phyloP scores from a whole-genome alignment of 2,888 invertebrate species.

The Tipula lateralis region DNA sequence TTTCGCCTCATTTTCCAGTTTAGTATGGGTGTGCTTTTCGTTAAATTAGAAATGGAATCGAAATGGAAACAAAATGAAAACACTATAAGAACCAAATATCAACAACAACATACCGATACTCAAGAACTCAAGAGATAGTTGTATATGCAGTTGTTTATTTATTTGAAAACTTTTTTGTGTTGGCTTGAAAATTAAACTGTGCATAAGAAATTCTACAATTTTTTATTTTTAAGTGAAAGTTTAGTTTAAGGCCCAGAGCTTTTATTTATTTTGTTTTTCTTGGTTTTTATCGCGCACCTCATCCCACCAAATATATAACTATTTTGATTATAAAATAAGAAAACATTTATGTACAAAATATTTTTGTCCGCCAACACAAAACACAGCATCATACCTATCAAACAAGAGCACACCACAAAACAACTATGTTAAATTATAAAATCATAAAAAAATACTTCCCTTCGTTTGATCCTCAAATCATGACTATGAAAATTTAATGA shows the following conservation, averaged over 20 bases:
- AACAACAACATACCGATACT: too few species aligned
- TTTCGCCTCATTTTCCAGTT: background rate
- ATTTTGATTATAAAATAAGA: background rate
- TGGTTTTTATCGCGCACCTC: background rate
- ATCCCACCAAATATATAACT: background rate
- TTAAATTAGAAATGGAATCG: background rate
- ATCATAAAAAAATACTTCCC: background rate
- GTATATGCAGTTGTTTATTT: background rate
- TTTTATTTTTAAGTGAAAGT: background rate
- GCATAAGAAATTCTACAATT: too few species aligned
- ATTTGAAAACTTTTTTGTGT: background rate
- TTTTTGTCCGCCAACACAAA: background rate
- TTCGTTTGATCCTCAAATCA: background rate
- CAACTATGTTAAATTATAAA: background rate
- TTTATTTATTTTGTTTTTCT: background rate
- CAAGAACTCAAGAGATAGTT: constrained; percentile 9
- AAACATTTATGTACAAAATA: background rate
- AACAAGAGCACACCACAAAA: background rate
- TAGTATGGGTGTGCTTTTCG: background rate
- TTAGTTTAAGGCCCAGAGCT: background rate
- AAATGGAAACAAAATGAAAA: background rate
- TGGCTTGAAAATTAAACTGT: too few species aligned
- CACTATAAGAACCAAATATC: background rate
- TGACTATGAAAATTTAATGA: constrained; percentile 16
- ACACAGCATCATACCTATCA: background rate